A percentile compares a stretch with the other conserved stretches of the same genome.
Conservation (phyloP, 1,140 invertebrate species). For the Eumeta japonica region DNA sequence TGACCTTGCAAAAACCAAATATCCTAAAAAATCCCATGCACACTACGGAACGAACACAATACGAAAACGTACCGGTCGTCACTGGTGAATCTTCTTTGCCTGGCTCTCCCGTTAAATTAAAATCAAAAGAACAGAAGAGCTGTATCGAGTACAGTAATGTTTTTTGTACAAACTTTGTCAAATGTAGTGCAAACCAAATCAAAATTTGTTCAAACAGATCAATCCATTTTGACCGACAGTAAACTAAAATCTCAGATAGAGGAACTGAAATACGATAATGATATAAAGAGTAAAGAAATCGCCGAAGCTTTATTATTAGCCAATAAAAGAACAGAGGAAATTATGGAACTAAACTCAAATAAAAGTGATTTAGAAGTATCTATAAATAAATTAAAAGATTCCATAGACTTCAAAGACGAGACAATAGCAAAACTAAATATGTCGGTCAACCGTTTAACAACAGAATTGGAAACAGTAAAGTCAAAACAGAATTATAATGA, state of each 20-base stretch:
- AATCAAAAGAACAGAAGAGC: too few relatives aligned
- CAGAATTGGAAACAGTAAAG: slow-evolving; percentile 23
- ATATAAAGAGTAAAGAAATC: slow-evolving; percentile 21
- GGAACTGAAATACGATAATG: slow-evolving; percentile 21
- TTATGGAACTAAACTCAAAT: slow-evolving; percentile 24
- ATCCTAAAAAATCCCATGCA: slow-evolving; percentile 12
- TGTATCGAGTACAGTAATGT: too few relatives aligned
- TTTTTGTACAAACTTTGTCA: slow-evolving; percentile 2
- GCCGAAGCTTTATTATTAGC: slow-evolving; percentile 16
- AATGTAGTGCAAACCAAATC: slow-evolving; percentile 5
- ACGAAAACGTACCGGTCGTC: too few relatives aligned
- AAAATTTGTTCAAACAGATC: slow-evolving; percentile 21
- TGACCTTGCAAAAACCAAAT: slow-evolving; percentile 28
- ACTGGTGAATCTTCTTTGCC: too few relatives aligned
- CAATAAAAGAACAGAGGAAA: slow-evolving; percentile 21
- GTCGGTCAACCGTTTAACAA: slow-evolving; percentile 22
- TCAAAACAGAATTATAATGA: slow-evolving; percentile 17
- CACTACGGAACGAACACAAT: slow-evolving; percentile 3
- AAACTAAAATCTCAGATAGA: slow-evolving; percentile 13
- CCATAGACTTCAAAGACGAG: slow-evolving; percentile 25
- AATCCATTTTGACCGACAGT: background rate
- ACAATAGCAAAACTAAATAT: slow-evolving; percentile 20
- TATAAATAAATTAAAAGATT: slow-evolving; percentile 23
- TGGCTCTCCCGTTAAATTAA: slow-evolving; percentile 15
- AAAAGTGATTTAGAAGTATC: slow-evolving; percentile 20